phyloP scores from a whole-genome alignment of 2,797 vertebrate genomes.

The Smutsia temminckii region DNA sequence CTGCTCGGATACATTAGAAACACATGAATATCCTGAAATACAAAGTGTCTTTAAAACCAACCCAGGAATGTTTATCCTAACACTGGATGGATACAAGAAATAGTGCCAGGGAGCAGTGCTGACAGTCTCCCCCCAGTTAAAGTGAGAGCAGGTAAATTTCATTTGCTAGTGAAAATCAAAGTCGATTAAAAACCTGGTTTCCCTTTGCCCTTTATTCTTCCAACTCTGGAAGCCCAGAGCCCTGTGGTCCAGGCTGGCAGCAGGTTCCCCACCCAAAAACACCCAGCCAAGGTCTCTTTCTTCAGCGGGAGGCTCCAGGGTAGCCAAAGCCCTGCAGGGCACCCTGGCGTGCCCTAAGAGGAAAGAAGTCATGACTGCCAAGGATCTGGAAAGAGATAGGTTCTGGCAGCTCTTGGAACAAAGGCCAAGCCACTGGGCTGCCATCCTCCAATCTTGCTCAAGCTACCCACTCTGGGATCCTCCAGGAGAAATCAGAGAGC shows the following conservation, averaged over 20 bases:
- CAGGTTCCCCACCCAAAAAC: not conserved
- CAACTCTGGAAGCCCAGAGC: not conserved
- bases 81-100: constrained; percentile 73
- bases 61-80: constrained; percentile 82
- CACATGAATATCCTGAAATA: constrained; percentile 87
- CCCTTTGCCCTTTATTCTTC: constrained; percentile 63
- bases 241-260: not conserved
- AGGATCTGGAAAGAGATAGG: not conserved
- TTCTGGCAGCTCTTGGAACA: constrained; percentile 45
- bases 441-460: not conserved
- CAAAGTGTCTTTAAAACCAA: constrained; percentile 84
- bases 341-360: not conserved
- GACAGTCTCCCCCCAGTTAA: constrained; percentile 72
- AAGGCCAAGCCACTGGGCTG: not conserved
- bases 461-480: not conserved
- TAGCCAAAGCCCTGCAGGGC: not conserved
- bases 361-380: not conserved
- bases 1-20: constrained; percentile 88
- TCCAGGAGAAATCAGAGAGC: not conserved
- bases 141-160: constrained; percentile 83
- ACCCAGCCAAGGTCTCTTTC: not conserved
- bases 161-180: constrained; percentile 85
- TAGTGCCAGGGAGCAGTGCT: constrained; percentile 70
- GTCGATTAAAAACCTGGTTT: constrained; percentile 76
- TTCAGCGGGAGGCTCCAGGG: not conserved